Conservation (phyloP, 2,888 invertebrate genomes). For the Cantharis flavilabris region DNA sequence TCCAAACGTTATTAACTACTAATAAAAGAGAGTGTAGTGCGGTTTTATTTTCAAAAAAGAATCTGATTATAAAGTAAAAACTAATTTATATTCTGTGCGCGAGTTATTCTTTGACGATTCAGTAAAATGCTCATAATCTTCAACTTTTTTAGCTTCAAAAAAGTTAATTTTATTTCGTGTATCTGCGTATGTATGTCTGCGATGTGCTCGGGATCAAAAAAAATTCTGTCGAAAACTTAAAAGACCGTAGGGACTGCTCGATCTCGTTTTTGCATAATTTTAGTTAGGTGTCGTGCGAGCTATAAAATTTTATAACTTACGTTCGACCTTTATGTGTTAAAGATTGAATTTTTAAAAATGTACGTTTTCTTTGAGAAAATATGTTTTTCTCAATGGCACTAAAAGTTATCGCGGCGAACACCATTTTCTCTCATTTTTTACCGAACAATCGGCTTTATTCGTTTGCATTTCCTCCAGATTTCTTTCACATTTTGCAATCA, state of each 20-base stretch:
- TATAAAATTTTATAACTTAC: neutral
- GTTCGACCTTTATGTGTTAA: neutral
- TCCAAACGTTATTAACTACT: neutral
- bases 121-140: slow-evolving; percentile 1
- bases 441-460: neutral
- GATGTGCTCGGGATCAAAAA: slow-evolving; percentile 13
- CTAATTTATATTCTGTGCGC: neutral
- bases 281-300: slow-evolving; percentile 10
- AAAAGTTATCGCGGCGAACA: neutral
- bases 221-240: slow-evolving; percentile 14
- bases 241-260: slow-evolving; percentile 22
- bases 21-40: neutral
- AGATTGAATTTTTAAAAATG: neutral
- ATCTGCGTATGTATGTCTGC: neutral
- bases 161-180: slow-evolving; percentile 22
- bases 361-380: neutral
- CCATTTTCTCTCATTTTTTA: neutral
- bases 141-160: slow-evolving; percentile 9
- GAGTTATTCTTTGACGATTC: neutral
- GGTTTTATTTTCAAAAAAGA: neutral
- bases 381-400: neutral
- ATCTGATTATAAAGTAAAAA: neutral
- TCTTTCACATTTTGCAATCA: neutral
- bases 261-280: slow-evolving; percentile 15
- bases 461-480: neutral